Percentiles rank a stretch among this genome's conserved stretches.
These are phyloP conservation scores for Pherbina coryleti DNA, from an alignment of 2,888 invertebrate species.

Conservation along the genomic window DNA sequence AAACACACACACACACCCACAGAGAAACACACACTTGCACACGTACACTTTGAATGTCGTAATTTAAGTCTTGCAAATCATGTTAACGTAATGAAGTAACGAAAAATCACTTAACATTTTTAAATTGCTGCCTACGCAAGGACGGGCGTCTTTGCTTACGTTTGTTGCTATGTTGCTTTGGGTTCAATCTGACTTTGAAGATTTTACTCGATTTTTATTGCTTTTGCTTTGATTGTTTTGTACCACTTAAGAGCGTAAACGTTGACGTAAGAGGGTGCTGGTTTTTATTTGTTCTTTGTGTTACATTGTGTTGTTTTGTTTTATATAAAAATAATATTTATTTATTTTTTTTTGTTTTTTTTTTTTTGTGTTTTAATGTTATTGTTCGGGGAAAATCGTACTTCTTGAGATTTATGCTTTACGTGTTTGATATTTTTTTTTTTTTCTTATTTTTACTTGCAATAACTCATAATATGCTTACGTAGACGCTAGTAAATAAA, in stretches of 20 bases:
- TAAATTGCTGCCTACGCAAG: conserved; percentile 34
- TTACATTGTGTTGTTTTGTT: not conserved
- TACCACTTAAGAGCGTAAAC: not conserved
- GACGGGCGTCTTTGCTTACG: not conserved
- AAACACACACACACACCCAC: not conserved
- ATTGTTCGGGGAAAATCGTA: not conserved
- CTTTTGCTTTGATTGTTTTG: conserved; percentile 10
- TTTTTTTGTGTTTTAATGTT: not conserved
- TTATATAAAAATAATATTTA: not conserved
- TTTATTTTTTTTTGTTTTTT: not conserved
- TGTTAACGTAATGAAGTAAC: conserved; percentile 58
- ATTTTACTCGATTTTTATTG: not conserved
- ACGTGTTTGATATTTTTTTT: not conserved
- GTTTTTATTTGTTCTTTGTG: not conserved
- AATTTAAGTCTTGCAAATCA: conserved; percentile 14
- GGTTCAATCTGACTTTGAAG: not conserved
- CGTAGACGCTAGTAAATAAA: conserved; percentile 45
- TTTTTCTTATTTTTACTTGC: not conserved
- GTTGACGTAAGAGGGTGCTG: not conserved
- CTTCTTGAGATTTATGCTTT: not conserved
- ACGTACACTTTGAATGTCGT: not conserved
- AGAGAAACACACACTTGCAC: not conserved
- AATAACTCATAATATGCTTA: conserved; percentile 10
- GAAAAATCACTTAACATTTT: conserved; percentile 64
- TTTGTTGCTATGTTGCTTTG: not conserved